phyloP scores from a whole-genome alignment of 2,888 invertebrate species.

The Epinotia demarniana region DNA sequence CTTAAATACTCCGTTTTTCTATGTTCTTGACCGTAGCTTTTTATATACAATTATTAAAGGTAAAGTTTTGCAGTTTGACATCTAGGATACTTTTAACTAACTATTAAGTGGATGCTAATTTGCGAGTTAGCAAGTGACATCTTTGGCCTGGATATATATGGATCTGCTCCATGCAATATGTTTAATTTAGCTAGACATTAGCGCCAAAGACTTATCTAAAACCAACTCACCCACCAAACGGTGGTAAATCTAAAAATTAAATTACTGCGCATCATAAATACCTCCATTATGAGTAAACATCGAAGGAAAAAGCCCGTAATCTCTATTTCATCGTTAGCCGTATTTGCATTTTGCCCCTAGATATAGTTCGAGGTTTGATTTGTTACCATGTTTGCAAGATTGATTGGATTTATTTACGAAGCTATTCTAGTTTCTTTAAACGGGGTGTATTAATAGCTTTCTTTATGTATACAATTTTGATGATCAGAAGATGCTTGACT shows the following conservation, averaged over 20 bases:
- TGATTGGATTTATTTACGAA: slow-evolving; percentile 34
- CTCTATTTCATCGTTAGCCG: slow-evolving; percentile 30
- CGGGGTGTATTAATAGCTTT: slow-evolving; percentile 13
- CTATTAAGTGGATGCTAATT: background rate
- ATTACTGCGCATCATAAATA: slow-evolving; percentile 24
- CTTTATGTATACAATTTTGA: slow-evolving; percentile 10
- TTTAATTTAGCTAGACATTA: background rate
- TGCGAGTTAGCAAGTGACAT: background rate
- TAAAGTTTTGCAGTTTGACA: no score
- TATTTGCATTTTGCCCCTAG: slow-evolving; percentile 42
- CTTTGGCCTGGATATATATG: background rate
- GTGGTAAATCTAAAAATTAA: slow-evolving; percentile 10
- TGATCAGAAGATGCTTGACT: background rate
- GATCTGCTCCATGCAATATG: background rate
- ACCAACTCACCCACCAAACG: background rate
- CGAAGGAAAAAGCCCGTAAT: slow-evolving; percentile 35
- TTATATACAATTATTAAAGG: no score
- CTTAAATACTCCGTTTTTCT: no score
- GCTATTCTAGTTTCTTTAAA: slow-evolving; percentile 27
- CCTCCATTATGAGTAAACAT: slow-evolving; percentile 22
- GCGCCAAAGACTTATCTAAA: background rate
- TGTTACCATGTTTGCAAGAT: slow-evolving; percentile 39
- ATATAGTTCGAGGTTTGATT: slow-evolving; percentile 39
- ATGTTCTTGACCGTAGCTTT: no score
- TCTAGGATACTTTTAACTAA: no score